Evolutionary conservation across 2,113 vertebrate species (phyloP).

Genomic region (Chrysochloris asiatica): DNA sequence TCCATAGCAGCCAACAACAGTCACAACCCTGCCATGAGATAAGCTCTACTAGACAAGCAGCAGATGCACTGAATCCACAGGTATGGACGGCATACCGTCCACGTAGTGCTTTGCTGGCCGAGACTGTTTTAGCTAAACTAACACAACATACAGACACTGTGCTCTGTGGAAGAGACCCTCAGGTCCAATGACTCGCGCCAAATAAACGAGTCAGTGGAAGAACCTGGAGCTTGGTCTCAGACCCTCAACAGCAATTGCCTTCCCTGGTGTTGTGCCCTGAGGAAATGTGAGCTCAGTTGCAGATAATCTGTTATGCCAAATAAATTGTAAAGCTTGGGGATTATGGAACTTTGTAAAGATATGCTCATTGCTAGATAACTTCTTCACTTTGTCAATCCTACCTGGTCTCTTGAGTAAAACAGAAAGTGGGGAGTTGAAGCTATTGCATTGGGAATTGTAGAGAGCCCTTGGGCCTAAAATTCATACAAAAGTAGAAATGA

Average conservation of each 20-base stretch:
- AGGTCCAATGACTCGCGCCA: not conserved
- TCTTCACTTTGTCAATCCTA: not conserved
- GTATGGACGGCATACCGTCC: too few relatives aligned
- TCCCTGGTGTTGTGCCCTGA: not conserved
- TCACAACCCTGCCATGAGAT: not conserved
- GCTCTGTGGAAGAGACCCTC: not conserved
- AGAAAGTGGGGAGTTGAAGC: not conserved
- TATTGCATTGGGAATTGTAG: not conserved
- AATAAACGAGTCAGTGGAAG: not conserved
- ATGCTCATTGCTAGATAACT: not conserved
- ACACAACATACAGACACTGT: not conserved
- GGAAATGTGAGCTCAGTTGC: not conserved
- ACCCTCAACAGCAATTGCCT: not conserved
- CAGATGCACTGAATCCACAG: not conserved
- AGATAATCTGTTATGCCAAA: constrained; percentile 4
- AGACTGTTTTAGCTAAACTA: not conserved
- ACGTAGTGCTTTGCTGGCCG: not conserved
- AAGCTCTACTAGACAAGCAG: not conserved
- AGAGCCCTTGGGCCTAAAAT: not conserved
- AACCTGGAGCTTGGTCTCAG: not conserved
- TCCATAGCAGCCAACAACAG: not conserved
- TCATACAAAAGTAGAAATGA: not conserved
- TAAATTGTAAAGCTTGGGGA: not conserved
- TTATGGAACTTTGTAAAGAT: not conserved
- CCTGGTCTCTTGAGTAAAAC: not conserved